Conservation (phyloP, 2,888 invertebrate genomes). For the Onchidella celtica region DNA sequence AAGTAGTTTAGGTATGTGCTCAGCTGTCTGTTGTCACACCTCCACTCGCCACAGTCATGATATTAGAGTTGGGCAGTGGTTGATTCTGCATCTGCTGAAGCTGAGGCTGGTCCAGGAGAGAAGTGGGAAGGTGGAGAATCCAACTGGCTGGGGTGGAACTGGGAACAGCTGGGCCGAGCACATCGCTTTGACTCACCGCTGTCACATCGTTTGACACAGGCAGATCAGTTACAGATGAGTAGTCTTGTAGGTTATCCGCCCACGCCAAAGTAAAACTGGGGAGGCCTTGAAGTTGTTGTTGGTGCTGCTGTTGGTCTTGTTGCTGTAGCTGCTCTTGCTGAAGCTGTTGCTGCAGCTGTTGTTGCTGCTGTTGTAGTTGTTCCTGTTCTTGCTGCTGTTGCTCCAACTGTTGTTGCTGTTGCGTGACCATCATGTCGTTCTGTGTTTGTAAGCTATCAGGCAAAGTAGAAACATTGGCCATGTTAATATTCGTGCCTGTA, state of each 20-base stretch:
- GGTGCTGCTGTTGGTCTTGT: constrained; percentile 38
- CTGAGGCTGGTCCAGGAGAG: constrained; percentile 18
- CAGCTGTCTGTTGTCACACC: background rate
- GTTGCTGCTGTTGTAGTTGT: constrained; percentile 25
- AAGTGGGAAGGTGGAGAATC: constrained; percentile 31
- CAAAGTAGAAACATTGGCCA: background rate
- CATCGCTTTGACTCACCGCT: constrained; percentile 13
- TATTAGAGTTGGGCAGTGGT: background rate
- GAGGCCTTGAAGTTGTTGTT: constrained; percentile 22
- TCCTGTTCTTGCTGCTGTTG: too few relatives aligned
- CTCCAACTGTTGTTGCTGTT: constrained; percentile 4
- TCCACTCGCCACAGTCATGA: background rate
- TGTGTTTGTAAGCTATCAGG: background rate
- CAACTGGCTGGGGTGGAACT: constrained; percentile 11
- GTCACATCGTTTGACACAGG: constrained; percentile 22
- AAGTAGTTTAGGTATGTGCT: background rate
- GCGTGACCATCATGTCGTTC: background rate
- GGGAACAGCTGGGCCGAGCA: background rate
- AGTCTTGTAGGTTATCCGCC: constrained; percentile 36
- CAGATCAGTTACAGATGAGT: constrained; percentile 14
- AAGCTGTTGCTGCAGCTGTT: background rate
- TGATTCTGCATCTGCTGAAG: constrained; percentile 15
- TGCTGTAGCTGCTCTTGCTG: constrained; percentile 53
- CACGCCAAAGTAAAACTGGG: constrained; percentile 22
- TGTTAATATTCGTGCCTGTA: background rate